These are phyloP conservation scores for Octomys mimax DNA, from an alignment of 2,797 vertebrate genomes.

Conservation along the genomic window DNA sequence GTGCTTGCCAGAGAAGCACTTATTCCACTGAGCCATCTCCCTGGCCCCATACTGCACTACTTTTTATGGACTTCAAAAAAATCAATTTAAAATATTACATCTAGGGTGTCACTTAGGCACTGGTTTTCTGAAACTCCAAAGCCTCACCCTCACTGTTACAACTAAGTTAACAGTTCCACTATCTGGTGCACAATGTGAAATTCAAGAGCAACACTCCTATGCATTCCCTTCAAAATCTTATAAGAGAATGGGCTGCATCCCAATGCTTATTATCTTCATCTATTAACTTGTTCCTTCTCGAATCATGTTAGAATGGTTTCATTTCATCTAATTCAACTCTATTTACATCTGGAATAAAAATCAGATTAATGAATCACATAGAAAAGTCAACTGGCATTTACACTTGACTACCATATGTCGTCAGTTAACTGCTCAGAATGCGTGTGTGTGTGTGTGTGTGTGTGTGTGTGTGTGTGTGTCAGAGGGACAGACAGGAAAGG, in stretches of 20 bases:
- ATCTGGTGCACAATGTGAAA: neutral
- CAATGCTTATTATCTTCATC: neutral
- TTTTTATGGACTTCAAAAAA: constrained; percentile 31
- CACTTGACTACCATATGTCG: neutral
- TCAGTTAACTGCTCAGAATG: neutral
- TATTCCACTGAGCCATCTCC: too few relatives aligned
- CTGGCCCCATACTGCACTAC: neutral
- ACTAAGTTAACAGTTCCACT: constrained; percentile 18
- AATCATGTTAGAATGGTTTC: constrained; percentile 46
- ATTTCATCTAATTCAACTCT: constrained; percentile 24
- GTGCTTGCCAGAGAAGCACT: too few relatives aligned
- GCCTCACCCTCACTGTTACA: neutral
- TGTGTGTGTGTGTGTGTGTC: neutral
- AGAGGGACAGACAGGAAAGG: neutral
- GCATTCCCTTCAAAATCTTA: constrained; percentile 11
- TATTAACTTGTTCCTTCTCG: neutral
- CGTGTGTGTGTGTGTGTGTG: neutral
- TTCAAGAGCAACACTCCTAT: neutral
- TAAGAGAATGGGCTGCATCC: constrained; percentile 6
- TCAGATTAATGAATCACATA: constrained; percentile 18
- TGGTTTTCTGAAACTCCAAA: constrained; percentile 1
- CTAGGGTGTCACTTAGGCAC: neutral
- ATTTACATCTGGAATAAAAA: constrained; percentile 46
- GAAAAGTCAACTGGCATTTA: constrained; percentile 7
- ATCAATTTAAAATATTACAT: constrained; percentile 3